Conservation (phyloP, 1,140 invertebrate genomes). For the Conus betulinus region DNA sequence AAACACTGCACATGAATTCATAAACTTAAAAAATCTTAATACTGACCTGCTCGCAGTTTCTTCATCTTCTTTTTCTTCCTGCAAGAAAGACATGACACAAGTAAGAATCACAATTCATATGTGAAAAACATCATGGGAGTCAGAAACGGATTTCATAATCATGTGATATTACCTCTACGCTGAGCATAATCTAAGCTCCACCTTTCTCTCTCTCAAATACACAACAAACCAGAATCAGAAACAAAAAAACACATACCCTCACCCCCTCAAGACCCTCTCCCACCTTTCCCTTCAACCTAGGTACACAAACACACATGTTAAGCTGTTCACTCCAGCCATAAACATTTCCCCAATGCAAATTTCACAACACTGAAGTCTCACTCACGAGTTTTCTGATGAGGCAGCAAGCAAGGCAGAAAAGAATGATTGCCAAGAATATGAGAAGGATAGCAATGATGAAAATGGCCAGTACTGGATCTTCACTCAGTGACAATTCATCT, state of each 20-base stretch:
- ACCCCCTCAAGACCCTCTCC: too few relatives aligned
- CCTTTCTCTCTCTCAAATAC: constrained; percentile 6
- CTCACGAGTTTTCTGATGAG: constrained; percentile 59
- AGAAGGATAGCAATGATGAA: constrained; percentile 61
- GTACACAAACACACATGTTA: too few relatives aligned
- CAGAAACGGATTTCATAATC: not conserved
- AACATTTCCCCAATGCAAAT: too few relatives aligned
- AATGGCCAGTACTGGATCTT: constrained; percentile 55
- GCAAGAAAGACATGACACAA: constrained; percentile 2
- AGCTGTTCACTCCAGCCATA: too few relatives aligned
- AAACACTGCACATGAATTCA: too few relatives aligned
- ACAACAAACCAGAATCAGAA: not conserved
- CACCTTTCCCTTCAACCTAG: too few relatives aligned
- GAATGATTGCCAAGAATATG: constrained; percentile 55
- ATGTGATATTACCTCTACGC: too few relatives aligned
- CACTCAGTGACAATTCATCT: constrained; percentile 40
- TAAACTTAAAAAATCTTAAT: too few relatives aligned
- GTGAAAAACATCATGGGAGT: not conserved
- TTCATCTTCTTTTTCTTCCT: constrained; percentile 42
- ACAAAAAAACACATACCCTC: too few relatives aligned
- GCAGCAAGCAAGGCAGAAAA: constrained; percentile 53
- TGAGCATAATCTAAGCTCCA: not conserved
- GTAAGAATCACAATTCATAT: not conserved
- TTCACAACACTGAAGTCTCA: constrained; percentile 14
- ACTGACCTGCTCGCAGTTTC: constrained; percentile 33